phyloP scores from a whole-genome alignment of 2,888 invertebrate species.

The Phytoseiulus persimilis region DNA sequence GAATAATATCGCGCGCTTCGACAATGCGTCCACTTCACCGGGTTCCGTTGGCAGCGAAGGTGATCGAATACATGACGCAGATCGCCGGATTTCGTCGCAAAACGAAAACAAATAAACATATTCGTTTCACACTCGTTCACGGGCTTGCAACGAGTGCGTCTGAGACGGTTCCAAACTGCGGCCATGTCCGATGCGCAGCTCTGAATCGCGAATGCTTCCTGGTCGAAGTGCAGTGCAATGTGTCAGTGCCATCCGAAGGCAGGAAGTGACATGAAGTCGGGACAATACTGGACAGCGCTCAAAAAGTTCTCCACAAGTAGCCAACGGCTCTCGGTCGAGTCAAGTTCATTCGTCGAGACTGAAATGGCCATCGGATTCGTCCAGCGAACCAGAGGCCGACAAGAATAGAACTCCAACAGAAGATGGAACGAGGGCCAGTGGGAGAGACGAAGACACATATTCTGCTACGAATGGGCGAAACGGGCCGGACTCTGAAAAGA shows the following conservation, averaged over 20 bases:
- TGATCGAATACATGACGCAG: neutral
- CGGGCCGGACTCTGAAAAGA: neutral
- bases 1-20: neutral
- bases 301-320: neutral
- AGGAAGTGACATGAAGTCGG: neutral
- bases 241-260: neutral
- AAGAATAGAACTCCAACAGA: too few relatives aligned
- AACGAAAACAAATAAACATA: too few relatives aligned
- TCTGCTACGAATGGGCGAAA: neutral
- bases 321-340: neutral
- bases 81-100: too few relatives aligned
- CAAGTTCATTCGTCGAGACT: neutral
- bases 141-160: too few relatives aligned
- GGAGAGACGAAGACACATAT: neutral
- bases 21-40: neutral
- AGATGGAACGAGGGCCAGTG: neutral
- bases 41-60: too few relatives aligned
- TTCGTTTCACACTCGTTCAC: too few relatives aligned
- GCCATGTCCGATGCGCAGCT: too few relatives aligned
- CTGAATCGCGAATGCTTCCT: too few relatives aligned
- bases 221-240: too few relatives aligned
- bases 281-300: neutral
- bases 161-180: too few relatives aligned
- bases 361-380: neutral
- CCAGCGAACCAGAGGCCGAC: neutral